Evolutionary conservation across 1,140 invertebrate species (phyloP).

Genomic region (Lepidurus couesii): DNA sequence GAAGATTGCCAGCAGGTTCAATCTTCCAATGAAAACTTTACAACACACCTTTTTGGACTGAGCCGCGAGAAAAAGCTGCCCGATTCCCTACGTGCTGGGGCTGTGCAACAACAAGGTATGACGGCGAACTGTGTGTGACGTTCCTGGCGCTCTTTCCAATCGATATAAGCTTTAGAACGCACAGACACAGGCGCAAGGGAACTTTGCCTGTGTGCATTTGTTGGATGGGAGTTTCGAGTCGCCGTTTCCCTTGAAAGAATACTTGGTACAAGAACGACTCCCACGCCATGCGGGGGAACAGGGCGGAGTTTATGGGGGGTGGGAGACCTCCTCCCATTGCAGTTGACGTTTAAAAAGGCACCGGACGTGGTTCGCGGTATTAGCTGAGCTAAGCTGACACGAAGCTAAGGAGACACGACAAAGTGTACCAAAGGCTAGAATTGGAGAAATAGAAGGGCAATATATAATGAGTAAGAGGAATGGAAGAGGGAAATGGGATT

Average conservation of each 20-base stretch:
- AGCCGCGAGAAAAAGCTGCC: not conserved
- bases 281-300: not conserved
- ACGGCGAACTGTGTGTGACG: slow-evolving; percentile 12
- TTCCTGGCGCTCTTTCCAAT: slow-evolving; percentile 2
- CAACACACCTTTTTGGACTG: not conserved
- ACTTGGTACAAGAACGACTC: not conserved
- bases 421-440: not conserved
- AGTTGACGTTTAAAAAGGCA: not conserved
- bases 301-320: not conserved
- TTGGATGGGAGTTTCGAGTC: not conserved
- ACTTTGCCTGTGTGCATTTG: not conserved
- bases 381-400: not conserved
- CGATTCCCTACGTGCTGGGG: not conserved
- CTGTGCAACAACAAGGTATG: not conserved
- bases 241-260: not conserved
- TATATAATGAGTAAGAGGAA: not conserved
- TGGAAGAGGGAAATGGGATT: not conserved
- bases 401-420: not conserved
- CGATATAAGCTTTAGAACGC: slow-evolving; percentile 9
- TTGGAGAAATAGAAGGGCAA: not conserved
- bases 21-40: not conserved
- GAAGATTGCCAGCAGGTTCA: not conserved
- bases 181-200: slow-evolving; percentile 12
- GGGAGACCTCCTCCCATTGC: not conserved
- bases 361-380: not conserved